Base-by-base conservation (phyloP, 1,140 invertebrate genomes). In the Zaprionus tsacasi region DNA sequence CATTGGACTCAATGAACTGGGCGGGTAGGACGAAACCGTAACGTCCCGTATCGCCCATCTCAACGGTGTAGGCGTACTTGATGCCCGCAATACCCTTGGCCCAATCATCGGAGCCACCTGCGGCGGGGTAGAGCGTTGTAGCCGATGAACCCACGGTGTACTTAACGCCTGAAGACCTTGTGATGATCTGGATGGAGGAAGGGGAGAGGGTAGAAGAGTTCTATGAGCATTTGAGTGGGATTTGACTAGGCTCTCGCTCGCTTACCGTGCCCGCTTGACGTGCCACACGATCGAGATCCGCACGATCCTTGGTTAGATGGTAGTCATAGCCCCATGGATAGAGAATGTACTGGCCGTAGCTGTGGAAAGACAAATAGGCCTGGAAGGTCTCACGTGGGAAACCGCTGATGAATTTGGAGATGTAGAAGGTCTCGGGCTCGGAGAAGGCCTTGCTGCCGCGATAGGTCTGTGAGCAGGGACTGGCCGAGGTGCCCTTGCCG, bases 31-130 rank as follows among this genome's bases (percentile, higher is more conserved):
- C 92, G 91, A 99, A 99, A 3, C 98, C 98, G 82, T 97, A 96
- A 68, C 94, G 93, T n/a, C 98, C 98, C 12, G 95, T 96, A 90
- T 99, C 98, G 58, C 97, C 94, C 27, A 99, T 93, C 93, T 99
- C 98, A 61, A 99, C 93, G 1, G 97, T 97, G 92, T 96, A 99
- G 0, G 97, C 93, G 87, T 98, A 98, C 92, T 98, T 98, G 68
- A 98, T 97, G 54, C 94, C 95, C 21, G 95, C 95, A 52, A 94
- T 93, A 11, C 96, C 96, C 93, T 98, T 98, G 0, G 97, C 97
- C 97, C 97, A 98, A 91, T 99, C 98, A 83, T 98, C 96, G 0
- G 97, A 97, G n/a, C 96, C 96, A 11, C 97, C 97, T 83, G 95
- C 93, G 1, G 96, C 96, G 7, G 96, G 95, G 83, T 97, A 98